Conservation (phyloP, 2,888 invertebrate genomes). For the Heliconius ismenius region DNA sequence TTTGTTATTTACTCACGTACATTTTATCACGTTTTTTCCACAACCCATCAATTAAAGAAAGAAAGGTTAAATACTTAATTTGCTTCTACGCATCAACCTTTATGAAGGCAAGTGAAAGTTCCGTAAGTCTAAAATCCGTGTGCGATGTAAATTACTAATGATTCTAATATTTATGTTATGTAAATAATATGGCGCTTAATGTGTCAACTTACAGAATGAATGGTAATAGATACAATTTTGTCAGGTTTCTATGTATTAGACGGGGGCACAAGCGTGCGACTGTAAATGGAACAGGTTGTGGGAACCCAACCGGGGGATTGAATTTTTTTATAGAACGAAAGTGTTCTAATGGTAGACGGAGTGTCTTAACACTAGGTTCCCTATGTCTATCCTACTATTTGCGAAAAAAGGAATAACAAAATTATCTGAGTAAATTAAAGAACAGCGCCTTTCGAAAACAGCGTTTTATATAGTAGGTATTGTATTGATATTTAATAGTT, state of each 20-base stretch:
- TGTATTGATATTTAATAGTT: too few species aligned
- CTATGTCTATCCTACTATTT: background rate
- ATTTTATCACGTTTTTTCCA: conserved; percentile 27
- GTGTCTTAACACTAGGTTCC: background rate
- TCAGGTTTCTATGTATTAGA: background rate
- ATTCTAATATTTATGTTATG: conserved; percentile 14
- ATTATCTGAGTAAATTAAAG: too few species aligned
- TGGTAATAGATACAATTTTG: background rate
- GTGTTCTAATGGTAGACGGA: background rate
- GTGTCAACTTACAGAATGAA: conserved; percentile 1
- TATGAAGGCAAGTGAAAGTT: conserved; percentile 30
- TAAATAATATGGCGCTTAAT: background rate
- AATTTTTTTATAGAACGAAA: background rate
- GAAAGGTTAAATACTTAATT: conserved; percentile 24
- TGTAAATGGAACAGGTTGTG: background rate
- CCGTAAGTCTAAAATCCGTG: conserved; percentile 7
- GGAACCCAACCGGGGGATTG: background rate
- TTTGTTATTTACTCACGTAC: background rate
- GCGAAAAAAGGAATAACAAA: background rate
- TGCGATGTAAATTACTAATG: conserved; percentile 21
- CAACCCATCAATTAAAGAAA: conserved; percentile 18
- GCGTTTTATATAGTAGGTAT: too few species aligned
- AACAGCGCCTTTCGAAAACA: too few species aligned
- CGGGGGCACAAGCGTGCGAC: background rate
- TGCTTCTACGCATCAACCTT: conserved; percentile 26